Evolutionary conservation across 2,888 invertebrate genomes (phyloP).

Genomic region (Microctonus hyperodae): DNA sequence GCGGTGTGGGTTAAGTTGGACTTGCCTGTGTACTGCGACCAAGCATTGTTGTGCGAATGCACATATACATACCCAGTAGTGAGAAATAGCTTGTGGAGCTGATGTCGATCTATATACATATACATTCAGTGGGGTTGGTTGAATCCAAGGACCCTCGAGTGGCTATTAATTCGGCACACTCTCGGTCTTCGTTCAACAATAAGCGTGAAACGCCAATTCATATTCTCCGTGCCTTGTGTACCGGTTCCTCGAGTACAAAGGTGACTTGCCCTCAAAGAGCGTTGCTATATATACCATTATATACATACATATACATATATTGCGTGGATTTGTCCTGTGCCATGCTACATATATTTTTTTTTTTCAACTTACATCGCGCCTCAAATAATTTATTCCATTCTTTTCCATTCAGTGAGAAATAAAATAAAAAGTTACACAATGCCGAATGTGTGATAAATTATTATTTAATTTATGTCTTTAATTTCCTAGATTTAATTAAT

Average conservation of each 20-base stretch:
- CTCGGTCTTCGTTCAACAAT: constrained; percentile 55
- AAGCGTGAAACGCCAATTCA: constrained; percentile 61
- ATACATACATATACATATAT: not conserved
- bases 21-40: not conserved
- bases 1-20: not conserved
- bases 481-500: not conserved
- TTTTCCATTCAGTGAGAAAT: not conserved
- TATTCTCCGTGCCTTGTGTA: constrained; percentile 52
- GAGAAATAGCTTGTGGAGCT: constrained; percentile 29
- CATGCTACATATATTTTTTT: not conserved
- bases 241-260: constrained; percentile 51
- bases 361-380: not conserved
- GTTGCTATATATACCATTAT: not conserved
- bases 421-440: not conserved
- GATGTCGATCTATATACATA: constrained; percentile 6
- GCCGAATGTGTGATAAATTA: not conserved
- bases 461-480: not conserved
- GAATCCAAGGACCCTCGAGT: constrained; percentile 53
- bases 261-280: constrained; percentile 38
- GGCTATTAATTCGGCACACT: constrained; percentile 60
- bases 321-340: constrained; percentile 1
- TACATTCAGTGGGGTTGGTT: constrained; percentile 34
- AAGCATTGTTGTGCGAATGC: constrained; percentile 26
- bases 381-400: not conserved
- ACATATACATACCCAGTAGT: constrained; percentile 8